Conservation (phyloP, 2,113 vertebrate genomes). For the Galeopterus variegatus region DNA sequence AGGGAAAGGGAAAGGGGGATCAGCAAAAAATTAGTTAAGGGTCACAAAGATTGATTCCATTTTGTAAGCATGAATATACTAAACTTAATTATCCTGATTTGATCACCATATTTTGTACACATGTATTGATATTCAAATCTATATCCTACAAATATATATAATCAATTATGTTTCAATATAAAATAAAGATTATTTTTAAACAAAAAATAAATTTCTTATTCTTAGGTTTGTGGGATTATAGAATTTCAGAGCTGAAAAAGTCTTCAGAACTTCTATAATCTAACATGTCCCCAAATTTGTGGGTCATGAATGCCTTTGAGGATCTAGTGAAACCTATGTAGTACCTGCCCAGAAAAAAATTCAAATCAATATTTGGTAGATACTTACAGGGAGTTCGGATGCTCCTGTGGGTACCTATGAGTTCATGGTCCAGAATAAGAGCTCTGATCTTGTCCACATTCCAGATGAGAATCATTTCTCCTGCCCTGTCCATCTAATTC, state of each 20-base stretch:
- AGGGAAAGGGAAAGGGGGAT: no score
- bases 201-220: background rate
- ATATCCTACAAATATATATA: no score
- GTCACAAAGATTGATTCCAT: no score
- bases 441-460: background rate
- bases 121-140: no score
- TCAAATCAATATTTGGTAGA: background rate
- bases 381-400: background rate
- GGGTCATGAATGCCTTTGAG: background rate
- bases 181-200: no score
- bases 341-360: background rate
- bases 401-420: background rate
- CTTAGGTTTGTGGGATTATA: slow-evolving; percentile 10
- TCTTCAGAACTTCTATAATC: background rate
- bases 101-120: no score
- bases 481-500: background rate
- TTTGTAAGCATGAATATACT: no score
- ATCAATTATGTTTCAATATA: no score
- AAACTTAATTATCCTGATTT: no score
- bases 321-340: background rate
- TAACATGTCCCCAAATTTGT: background rate
- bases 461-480: background rate
- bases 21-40: no score
- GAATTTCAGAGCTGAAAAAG: slow-evolving; percentile 23
- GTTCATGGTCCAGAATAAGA: background rate